These are phyloP conservation scores for Tokudaia tokunoshimensis DNA, from an alignment of 2,797 vertebrate species.

Conservation along the genomic window DNA sequence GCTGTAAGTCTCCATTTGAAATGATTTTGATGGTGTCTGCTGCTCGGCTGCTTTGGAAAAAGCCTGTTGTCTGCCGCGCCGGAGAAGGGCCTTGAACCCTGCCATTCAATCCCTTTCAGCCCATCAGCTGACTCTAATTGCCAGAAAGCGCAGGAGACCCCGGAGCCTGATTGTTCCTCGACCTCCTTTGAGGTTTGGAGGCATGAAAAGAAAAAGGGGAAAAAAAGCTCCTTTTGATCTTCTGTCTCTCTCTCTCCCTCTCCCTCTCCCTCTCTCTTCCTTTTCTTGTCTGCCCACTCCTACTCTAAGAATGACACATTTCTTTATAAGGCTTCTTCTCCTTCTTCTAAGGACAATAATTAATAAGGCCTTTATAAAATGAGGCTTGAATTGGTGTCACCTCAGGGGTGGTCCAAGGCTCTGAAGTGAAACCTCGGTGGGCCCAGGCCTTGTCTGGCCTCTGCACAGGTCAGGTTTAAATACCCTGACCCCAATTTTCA, in stretches of 20 bases:
- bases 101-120: conserved; percentile 99
- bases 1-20: conserved; percentile 96
- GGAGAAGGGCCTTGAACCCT: conserved; percentile 99
- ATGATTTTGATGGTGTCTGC: conserved; percentile 96
- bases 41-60: conserved; percentile 95
- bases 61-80: conserved; percentile 98
- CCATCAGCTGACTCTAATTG: conserved; percentile 99
- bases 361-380: conserved; percentile 99
- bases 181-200: conserved; percentile 99
- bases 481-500: conserved; percentile 99
- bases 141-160: conserved; percentile 99
- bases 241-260: conserved; percentile 87
- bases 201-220: conserved; percentile 98
- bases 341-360: conserved; percentile 99
- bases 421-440: conserved; percentile 94
- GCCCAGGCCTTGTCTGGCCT: conserved; percentile 95
- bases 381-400: conserved; percentile 97
- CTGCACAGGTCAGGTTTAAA: conserved; percentile 97
- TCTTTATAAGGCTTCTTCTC: conserved; percentile 95
- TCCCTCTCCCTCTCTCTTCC: conserved; percentile 85
- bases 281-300: conserved; percentile 92
- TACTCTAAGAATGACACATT: conserved; percentile 96
- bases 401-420: conserved; percentile 95
- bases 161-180: conserved; percentile 98
- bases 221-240: conserved; percentile 93